A percentile compares a stretch with the other conserved stretches of the same genome.
Evolutionary conservation across 2,888 invertebrate genomes (phyloP).

Genomic region (Diarsia brunnea): DNA sequence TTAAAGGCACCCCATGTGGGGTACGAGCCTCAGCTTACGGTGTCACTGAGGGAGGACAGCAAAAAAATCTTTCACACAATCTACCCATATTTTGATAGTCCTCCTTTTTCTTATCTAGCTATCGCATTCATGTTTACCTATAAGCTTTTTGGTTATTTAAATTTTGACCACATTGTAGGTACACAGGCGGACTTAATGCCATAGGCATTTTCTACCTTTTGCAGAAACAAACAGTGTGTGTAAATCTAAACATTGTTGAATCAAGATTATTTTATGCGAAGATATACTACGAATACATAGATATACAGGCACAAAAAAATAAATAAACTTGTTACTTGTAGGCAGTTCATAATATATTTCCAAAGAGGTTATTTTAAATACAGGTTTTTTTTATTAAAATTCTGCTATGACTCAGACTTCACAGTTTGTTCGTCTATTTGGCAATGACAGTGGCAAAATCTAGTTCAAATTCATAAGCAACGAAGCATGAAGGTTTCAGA

Average conservation of each 20-base stretch:
- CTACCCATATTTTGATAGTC: not conserved
- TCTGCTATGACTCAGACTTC: not conserved
- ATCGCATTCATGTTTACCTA: not conserved
- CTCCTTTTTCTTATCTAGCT: not conserved
- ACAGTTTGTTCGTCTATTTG: not conserved
- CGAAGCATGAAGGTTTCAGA: constrained; percentile 21
- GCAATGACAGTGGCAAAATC: not conserved
- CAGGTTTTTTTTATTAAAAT: not conserved
- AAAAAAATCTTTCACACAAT: not conserved
- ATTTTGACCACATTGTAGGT: no score
- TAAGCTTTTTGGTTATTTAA: no score
- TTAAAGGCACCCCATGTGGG: no score
- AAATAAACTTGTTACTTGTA: not conserved
- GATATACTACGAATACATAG: not conserved
- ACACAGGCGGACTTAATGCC: not conserved
- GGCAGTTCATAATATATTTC: not conserved
- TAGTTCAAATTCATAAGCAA: constrained; percentile 4
- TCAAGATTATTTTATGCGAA: not conserved
- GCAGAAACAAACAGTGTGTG: not conserved
- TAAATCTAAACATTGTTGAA: not conserved
- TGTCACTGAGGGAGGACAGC: no score
- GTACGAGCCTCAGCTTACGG: no score
- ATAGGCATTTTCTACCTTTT: not conserved
- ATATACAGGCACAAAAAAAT: not conserved
- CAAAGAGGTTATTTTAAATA: not conserved